Conservation (phyloP, 2,888 invertebrate genomes). For the Aspidapion aeneum region DNA sequence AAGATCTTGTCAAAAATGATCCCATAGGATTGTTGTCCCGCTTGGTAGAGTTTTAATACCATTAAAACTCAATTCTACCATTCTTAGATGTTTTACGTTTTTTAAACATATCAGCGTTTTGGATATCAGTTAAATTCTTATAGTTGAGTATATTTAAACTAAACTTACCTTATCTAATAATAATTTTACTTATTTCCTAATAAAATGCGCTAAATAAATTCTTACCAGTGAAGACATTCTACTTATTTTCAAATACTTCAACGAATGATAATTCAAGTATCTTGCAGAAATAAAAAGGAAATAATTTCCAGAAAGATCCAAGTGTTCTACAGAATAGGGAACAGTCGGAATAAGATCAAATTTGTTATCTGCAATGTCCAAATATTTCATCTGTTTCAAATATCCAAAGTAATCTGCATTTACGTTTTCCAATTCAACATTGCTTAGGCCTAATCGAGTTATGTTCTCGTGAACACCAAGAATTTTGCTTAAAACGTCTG, state of each 20-base stretch:
- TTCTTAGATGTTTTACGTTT: conserved; percentile 47
- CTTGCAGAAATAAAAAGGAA: conserved; percentile 50
- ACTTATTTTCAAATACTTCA: conserved; percentile 56
- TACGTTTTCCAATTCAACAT: conserved; percentile 45
- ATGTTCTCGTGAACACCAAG: conserved; percentile 47
- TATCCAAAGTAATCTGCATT: conserved; percentile 38
- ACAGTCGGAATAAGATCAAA: conserved; percentile 54
- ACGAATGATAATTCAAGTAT: conserved; percentile 52
- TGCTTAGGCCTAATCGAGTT: conserved; percentile 51
- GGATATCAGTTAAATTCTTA: conserved; percentile 52
- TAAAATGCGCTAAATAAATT: no score
- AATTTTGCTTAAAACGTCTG: conserved; percentile 39
- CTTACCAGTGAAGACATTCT: conserved; percentile 45
- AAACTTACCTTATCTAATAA: no score
- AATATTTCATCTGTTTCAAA: conserved; percentile 44
- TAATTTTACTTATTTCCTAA: no score
- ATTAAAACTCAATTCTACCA: conserved; percentile 55
- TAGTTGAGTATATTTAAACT: conserved; percentile 53
- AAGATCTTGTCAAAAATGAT: conserved; percentile 35
- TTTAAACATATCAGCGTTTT: conserved; percentile 48
- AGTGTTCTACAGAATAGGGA: conserved; percentile 54
- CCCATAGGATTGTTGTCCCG: conserved; percentile 54
- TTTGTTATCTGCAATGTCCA: conserved; percentile 55
- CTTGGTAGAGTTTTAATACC: conserved; percentile 46
- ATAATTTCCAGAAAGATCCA: conserved; percentile 62